Percentiles rank a stretch among this genome's conserved stretches.
Conservation (phyloP, 2,113 vertebrate genomes). For the Crotalus tigris region DNA sequence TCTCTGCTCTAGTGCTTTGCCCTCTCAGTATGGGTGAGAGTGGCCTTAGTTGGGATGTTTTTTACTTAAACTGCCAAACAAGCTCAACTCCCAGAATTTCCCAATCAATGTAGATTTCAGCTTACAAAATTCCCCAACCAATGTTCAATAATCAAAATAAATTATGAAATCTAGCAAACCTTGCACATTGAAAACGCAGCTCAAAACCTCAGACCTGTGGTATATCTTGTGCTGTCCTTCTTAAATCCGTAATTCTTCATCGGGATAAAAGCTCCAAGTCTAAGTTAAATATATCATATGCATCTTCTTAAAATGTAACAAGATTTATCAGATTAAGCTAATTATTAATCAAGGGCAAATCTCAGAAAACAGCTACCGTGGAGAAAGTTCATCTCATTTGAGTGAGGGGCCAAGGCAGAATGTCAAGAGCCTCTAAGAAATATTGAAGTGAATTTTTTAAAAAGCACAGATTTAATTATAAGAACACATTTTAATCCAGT, state of each 20-base stretch:
- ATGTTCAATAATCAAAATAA: not conserved
- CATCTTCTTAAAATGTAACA: not conserved
- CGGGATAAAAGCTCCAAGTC: not conserved
- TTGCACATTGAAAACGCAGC: not conserved
- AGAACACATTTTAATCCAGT: not conserved
- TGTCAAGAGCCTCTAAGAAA: not conserved
- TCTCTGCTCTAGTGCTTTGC: not conserved
- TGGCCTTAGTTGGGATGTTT: not conserved
- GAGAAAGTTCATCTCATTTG: not conserved
- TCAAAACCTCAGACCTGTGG: not conserved
- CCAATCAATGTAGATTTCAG: not conserved
- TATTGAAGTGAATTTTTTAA: not conserved
- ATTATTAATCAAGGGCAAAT: not conserved
- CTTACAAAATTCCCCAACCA: not conserved
- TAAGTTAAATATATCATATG: not conserved
- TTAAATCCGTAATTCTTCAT: not conserved
- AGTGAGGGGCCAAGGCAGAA: not conserved
- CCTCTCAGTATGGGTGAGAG: not conserved
- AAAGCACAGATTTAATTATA: not conserved
- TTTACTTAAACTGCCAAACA: not conserved
- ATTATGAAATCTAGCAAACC: not conserved
- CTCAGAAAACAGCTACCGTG: not conserved
- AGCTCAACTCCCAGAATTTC: not conserved
- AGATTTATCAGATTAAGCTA: not conserved
- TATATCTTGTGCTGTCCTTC: not conserved